Evolutionary conservation across 2,113 vertebrate genomes (phyloP), one percentile per base, ranked within the genome.

Genomic region (Zosterops hypoxanthus): DNA sequence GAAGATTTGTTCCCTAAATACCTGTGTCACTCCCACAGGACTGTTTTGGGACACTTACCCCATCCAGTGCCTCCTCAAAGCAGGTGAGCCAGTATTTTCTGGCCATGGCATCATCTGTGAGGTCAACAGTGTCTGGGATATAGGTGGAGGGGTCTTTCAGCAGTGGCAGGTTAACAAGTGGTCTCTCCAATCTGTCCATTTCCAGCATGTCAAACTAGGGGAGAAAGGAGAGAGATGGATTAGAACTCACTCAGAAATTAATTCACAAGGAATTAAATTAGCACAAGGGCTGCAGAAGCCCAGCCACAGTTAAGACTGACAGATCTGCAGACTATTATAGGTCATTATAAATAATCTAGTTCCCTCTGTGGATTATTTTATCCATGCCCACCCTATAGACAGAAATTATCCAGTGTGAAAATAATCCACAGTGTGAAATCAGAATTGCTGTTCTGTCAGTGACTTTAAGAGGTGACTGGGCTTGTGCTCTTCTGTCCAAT

Each of bases 41-140:
- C 8, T 56, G 50, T 3, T 41, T 4, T 31, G 72, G 49, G 72
- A 36, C 44, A 75, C 96, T 98, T 94, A 99, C 99, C 98, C 99
- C 99, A 6, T 99, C 99, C 66, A 99, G 97, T 7, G 99, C 99
- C 63, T 99, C 99, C 94, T 99, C 99, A 6, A 99, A 99, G 98
- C 99, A 99, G 78, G 96, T 98, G 61, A 99, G 99, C 99, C 99
- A 99, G 97, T 99, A 99, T 82, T 99, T 98, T 18, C 99, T 98
- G 75, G 99, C 99, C 91, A 97, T 97, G 15, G 99, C 98, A 7
- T 99, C 99, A 21, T 99, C 99, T 0, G 99, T 99, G 86, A 99
- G 99, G 97, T 99, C 99, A 57, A 99, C 98, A 0, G 99, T 99
- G 97, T 99, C 99, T 0, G 99, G 99, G 88, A 99, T 98, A n/a